These are phyloP conservation scores for Stomorhina lunata DNA, from an alignment of 2,888 invertebrate species.

Conservation along the genomic window DNA sequence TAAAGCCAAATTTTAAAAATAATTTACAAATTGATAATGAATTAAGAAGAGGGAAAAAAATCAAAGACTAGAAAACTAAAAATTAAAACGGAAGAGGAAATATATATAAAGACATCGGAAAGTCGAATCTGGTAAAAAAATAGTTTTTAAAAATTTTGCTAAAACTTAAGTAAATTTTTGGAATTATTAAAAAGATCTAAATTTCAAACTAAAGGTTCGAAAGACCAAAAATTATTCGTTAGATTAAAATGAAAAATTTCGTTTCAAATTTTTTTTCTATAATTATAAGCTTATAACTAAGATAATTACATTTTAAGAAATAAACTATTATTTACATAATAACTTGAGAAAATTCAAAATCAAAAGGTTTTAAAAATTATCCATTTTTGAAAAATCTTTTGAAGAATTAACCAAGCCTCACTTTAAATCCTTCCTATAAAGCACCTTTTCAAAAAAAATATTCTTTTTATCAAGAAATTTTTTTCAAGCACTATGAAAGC, in stretches of 20 bases:
- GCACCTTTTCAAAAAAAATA: conserved; percentile 25
- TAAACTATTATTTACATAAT: conserved; percentile 51
- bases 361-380: too few species aligned
- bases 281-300: conserved; percentile 6
- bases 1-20: conserved; percentile 21
- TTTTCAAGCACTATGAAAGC: conserved; percentile 48
- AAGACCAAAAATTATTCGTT: conserved; percentile 11
- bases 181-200: background rate
- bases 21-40: conserved; percentile 18
- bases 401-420: too few species aligned
- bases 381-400: too few species aligned
- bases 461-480: conserved; percentile 13
- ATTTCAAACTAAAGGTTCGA: background rate
- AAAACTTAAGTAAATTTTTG: too few species aligned
- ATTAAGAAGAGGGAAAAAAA: background rate
- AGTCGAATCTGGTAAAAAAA: too few species aligned
- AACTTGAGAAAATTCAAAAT: background rate
- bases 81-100: conserved; percentile 1
- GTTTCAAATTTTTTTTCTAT: background rate
- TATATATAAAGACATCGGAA: too few species aligned
- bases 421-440: conserved; percentile 20
- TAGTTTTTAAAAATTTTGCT: background rate
- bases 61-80: conserved; percentile 63
- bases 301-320: conserved; percentile 2
- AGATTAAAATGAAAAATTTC: background rate